Evolutionary conservation across 2,113 vertebrate genomes (phyloP), one percentile per base, ranked within the genome.

Genomic region (Hucho hucho): DNA sequence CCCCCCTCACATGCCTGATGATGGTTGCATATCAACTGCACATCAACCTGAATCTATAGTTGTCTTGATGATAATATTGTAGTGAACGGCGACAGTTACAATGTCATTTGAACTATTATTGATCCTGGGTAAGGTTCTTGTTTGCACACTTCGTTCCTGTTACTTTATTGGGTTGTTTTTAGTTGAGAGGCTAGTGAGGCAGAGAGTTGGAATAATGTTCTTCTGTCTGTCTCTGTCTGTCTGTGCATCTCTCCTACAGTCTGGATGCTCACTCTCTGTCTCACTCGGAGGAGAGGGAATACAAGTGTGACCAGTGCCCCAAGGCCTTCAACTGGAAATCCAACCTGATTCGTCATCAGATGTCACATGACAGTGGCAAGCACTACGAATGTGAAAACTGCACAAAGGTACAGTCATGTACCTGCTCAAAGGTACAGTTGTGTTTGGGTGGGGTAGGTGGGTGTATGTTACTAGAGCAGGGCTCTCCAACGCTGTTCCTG

Each of bases 321-420:
- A 99, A 99, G 91, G 98, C 98, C 74, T 99, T 99, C 94, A 99
- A 99, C 96, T 99, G 98, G 98, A 99, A 99, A 88, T 99, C 97
- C 74, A 99, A 99, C 93, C 94, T 99, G 90, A 99, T 99, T 79
- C 96, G 98, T 69, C 98, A 99, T 93, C 98, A 99, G 88, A 98
- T 99, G 97, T 99, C 98, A 77, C 98, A 99, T 2, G 98, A 99
- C 93, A 99, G 94, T 0, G 97, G 97, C 93, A 99, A 99, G 83
- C 97, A 98, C 87, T 98, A 98, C 18, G 97, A 99, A 89, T 99
- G 97, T 92, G 98, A 99, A 93, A 99, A 99, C 92, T 99, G 98
- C 22, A 97, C 98, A 79, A 99, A 99, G 98, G 98, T 99, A 95
- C 82, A 83, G 89, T 90, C 83, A 88, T 88, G 83, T 43, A 43